phyloP scores from a whole-genome alignment of 2,888 invertebrate genomes.

The Epistrophe grossulariae region DNA sequence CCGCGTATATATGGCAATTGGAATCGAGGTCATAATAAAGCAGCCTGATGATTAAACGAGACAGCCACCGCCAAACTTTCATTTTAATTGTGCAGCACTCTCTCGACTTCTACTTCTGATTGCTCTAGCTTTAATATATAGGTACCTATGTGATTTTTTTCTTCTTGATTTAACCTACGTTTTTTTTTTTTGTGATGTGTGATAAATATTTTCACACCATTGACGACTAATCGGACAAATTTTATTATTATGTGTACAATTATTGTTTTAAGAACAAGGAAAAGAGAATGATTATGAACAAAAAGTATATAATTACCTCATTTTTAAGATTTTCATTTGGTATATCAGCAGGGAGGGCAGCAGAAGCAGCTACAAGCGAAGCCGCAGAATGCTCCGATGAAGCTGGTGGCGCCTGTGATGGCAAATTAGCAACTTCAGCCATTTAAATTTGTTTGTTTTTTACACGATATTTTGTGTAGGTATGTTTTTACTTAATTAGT shows the following conservation, averaged over 20 bases:
- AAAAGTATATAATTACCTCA: slow-evolving; percentile 68
- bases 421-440: slow-evolving; percentile 83
- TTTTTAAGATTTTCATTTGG: slow-evolving; percentile 77
- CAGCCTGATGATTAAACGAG: slow-evolving; percentile 64
- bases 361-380: slow-evolving; percentile 76
- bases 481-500: background rate
- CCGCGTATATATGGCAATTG: slow-evolving; percentile 50
- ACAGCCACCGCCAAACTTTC: slow-evolving; percentile 73
- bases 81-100: slow-evolving; percentile 72
- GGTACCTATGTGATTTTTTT: slow-evolving; percentile 26
- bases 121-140: slow-evolving; percentile 46
- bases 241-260: slow-evolving; percentile 13
- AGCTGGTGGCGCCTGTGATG: slow-evolving; percentile 70
- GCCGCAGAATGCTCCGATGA: slow-evolving; percentile 75
- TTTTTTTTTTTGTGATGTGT: slow-evolving; percentile 37
- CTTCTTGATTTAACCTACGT: slow-evolving; percentile 25
- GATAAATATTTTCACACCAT: slow-evolving; percentile 35
- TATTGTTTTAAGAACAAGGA: slow-evolving; percentile 14
- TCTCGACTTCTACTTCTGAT: slow-evolving; percentile 52
- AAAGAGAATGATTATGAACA: slow-evolving; percentile 18
- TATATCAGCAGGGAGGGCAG: slow-evolving; percentile 78
- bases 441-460: slow-evolving; percentile 77
- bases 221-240: slow-evolving; percentile 20
- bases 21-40: slow-evolving; percentile 68
- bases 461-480: slow-evolving; percentile 14